A percentile compares a stretch with the other conserved stretches of the same genome.
Evolutionary conservation across 2,113 vertebrate genomes (phyloP).

Genomic region (Calcarius ornatus): DNA sequence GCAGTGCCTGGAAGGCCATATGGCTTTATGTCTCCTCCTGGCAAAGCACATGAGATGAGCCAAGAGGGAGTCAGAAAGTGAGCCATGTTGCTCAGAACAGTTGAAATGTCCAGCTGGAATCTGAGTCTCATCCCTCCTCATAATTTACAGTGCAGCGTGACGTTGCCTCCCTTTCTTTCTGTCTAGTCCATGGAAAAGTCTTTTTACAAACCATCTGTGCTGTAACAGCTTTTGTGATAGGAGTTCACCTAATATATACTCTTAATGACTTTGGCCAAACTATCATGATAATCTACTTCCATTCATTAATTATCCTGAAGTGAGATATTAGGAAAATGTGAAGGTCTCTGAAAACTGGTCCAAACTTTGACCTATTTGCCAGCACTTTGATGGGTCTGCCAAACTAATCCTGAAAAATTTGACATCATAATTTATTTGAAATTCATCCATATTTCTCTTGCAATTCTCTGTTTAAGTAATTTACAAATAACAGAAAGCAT

Average conservation of each 20-base stretch:
- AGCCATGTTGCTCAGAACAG: background rate
- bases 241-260: background rate
- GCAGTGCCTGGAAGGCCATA: background rate
- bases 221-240: background rate
- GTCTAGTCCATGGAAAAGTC: background rate
- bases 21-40: background rate
- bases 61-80: background rate
- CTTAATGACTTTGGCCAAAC: background rate
- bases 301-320: background rate
- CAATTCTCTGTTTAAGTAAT: background rate
- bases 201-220: background rate
- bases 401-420: background rate
- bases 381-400: background rate
- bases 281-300: background rate
- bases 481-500: background rate
- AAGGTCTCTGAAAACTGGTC: background rate
- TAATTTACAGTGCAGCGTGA: background rate
- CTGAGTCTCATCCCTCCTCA: background rate
- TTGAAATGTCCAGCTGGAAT: conserved; percentile 37
- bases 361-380: background rate
- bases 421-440: background rate
- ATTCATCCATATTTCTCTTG: background rate
- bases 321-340: background rate
- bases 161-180: background rate
- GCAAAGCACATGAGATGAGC: background rate